A percentile compares a stretch with the other conserved stretches of the same genome.
phyloP scores from a whole-genome alignment of 2,797 vertebrate genomes.

The Smutsia temminckii region DNA sequence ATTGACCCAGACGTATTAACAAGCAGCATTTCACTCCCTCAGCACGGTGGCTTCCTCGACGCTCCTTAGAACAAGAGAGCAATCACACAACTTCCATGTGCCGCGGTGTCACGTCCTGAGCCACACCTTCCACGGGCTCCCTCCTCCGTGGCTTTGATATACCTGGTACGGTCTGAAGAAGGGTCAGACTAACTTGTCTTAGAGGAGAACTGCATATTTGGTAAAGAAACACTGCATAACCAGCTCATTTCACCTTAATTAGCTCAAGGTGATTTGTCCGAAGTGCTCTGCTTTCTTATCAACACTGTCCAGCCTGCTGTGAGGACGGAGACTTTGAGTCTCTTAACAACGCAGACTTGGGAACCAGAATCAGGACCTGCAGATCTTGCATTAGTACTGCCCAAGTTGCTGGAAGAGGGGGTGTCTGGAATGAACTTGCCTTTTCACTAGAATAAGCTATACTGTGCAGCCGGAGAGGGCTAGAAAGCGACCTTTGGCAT shows the following conservation, averaged over 20 bases:
- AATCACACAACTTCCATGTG: neutral
- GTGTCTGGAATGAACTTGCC: neutral
- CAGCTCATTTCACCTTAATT: constrained; percentile 73
- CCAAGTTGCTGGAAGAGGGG: neutral
- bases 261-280: constrained; percentile 55
- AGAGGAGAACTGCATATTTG: constrained; percentile 45
- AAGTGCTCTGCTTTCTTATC: constrained; percentile 57
- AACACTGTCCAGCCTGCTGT: constrained; percentile 2
- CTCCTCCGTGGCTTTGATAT: neutral
- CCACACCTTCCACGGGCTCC: neutral
- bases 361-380: neutral
- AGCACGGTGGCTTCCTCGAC: neutral
- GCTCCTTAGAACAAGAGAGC: neutral
- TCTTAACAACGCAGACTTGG: neutral
- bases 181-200: constrained; percentile 54
- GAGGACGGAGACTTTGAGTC: neutral
- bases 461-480: neutral
- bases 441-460: neutral
- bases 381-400: neutral
- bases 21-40: neutral
- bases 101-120: neutral
- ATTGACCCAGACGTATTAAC: neutral
- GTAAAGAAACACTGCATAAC: constrained; percentile 39
- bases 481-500: neutral
- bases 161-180: neutral